These are phyloP conservation scores for Ariopsis seemanni DNA, from an alignment of 2,113 vertebrate genomes.

Conservation along the genomic window DNA sequence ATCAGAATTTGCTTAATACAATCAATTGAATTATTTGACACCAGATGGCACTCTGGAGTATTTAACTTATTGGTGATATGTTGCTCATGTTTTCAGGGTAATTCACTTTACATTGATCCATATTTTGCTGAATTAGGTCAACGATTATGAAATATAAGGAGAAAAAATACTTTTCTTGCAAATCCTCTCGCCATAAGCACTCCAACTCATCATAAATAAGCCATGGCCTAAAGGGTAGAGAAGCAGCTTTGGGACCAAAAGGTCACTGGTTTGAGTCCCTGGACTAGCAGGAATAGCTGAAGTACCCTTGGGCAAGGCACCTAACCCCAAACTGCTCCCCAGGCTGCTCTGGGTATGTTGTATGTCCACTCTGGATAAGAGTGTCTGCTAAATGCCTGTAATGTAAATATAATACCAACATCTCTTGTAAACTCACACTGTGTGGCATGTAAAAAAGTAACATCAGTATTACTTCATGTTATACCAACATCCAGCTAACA, in stretches of 20 bases:
- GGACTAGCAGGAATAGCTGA: too few species aligned
- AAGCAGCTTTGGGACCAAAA: too few species aligned
- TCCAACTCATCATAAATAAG: too few species aligned
- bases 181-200: neutral
- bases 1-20: constrained; percentile 58
- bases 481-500: neutral
- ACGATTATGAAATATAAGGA: neutral
- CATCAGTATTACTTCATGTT: neutral
- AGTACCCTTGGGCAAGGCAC: too few species aligned
- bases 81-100: neutral
- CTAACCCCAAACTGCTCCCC: too few species aligned
- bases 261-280: too few species aligned
- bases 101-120: neutral
- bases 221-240: too few species aligned
- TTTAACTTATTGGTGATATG: neutral
- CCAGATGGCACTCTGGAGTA: constrained; percentile 61
- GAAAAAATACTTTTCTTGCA: neutral
- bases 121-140: neutral
- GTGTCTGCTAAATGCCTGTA: too few species aligned
- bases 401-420: neutral
- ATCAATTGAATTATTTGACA: constrained; percentile 46
- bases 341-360: too few species aligned
- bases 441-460: neutral
- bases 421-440: neutral
- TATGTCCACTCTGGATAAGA: too few species aligned